Percentiles rank a stretch among this genome's conserved stretches.
Conservation (phyloP, 2,888 invertebrate species). For the Alcis repandata region DNA sequence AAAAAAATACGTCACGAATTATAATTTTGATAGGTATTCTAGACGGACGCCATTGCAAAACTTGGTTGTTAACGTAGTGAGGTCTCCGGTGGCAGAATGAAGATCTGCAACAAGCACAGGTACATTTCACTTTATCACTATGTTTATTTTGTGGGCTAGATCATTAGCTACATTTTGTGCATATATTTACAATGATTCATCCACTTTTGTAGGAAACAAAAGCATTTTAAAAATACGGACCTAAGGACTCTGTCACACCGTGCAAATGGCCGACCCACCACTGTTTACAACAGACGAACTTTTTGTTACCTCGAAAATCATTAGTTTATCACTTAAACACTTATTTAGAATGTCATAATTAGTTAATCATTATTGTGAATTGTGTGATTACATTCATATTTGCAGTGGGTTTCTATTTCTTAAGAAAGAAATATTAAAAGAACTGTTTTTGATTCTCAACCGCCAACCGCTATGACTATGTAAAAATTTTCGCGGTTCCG, state of each 20-base stretch:
- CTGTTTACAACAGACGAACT: slow-evolving; percentile 85
- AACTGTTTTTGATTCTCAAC: slow-evolving; percentile 66
- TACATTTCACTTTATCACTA: slow-evolving; percentile 78
- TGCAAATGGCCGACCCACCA: slow-evolving; percentile 91
- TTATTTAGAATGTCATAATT: slow-evolving; percentile 59
- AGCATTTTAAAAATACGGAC: slow-evolving; percentile 83
- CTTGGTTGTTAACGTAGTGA: slow-evolving; percentile 79
- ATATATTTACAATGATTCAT: slow-evolving; percentile 78
- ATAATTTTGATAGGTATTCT: slow-evolving; percentile 72
- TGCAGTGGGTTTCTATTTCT: slow-evolving; percentile 31
- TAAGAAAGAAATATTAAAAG: slow-evolving; percentile 57
- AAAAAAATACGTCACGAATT: slow-evolving; percentile 67
- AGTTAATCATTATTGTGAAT: slow-evolving; percentile 62
- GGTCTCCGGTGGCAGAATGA: slow-evolving; percentile 83
- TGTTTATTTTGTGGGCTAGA: slow-evolving; percentile 64
- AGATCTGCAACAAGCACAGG: slow-evolving; percentile 85
- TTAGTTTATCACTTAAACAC: slow-evolving; percentile 57
- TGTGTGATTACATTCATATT: slow-evolving; percentile 38
- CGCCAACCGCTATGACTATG: slow-evolving; percentile 44
- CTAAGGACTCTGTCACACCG: slow-evolving; percentile 89
- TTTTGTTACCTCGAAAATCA: slow-evolving; percentile 62
- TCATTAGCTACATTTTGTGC: slow-evolving; percentile 69
- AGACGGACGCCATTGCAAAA: slow-evolving; percentile 84
- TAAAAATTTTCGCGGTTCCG: slow-evolving; percentile 65
- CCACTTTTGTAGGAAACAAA: slow-evolving; percentile 77